Base-by-base conservation (phyloP, 2,888 invertebrate genomes). In the Rotaria socialis region DNA sequence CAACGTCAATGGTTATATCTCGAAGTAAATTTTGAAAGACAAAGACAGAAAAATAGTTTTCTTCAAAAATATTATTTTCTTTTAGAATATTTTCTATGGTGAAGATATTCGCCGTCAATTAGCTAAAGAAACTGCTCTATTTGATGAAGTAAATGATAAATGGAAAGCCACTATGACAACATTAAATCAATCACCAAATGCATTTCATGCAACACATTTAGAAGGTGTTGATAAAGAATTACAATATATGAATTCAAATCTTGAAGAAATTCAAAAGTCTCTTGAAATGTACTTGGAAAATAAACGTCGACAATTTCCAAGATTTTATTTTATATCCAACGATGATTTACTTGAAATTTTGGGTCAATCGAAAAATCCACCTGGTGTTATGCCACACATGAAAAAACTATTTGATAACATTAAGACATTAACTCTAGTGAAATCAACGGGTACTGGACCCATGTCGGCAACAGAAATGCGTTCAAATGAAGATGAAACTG, bases 351-450 rank as follows among this genome's bases (percentile, higher is more conserved):
- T 95, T 85, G 95, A 96, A 91, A 95, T 96, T 88, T 93, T 96
- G 87, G 96, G 95, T 0, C 95, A 96, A 90, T 94, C 95, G 0
- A 95, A 94, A 89, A 94, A 93, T 89, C 96, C 96, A 0, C 94
- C 95, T 89, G 92, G 94, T 84, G 94, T 96, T 87, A 96, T 96
- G 92, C 93, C 94, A 0, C 95, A 96, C 90, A 92, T 96, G 87
- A 96, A 95, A 90, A 96, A 96, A 90, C 93, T 96, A 60, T 96
- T 96, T 90, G 96, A 95, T 90, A 95, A 95, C 90, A 93, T 96
- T 56, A 94, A 94, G 87, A 89, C 89, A 27, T 89, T 92, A 35
- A 90, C 90, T 88, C 90, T 92, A 89, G 87, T 88, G 84, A 91
- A 91, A 89, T 91, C 87, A n/a, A 52, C 60, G 2, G n/a, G 35